Evolutionary conservation across 2,113 vertebrate species (phyloP).

Genomic region (Leucosticte australis): DNA sequence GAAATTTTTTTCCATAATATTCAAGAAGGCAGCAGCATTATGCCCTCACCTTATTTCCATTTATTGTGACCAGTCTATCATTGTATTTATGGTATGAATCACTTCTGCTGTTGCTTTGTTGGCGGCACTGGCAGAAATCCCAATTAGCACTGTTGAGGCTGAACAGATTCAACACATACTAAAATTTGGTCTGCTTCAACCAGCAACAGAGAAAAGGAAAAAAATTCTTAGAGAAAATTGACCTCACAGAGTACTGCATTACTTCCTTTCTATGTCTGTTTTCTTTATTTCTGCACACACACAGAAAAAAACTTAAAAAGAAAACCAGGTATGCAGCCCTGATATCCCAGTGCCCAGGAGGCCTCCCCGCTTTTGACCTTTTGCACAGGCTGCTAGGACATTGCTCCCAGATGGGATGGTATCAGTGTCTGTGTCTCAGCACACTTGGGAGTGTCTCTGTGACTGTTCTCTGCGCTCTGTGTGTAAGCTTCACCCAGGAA

Average conservation of each 20-base stretch:
- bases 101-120: neutral
- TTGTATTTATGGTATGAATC: neutral
- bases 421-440: neutral
- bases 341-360: neutral
- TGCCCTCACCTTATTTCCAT: neutral
- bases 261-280: neutral
- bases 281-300: neutral
- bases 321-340: neutral
- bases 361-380: neutral
- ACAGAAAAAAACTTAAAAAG: neutral
- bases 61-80: neutral
- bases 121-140: neutral
- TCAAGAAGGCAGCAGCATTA: neutral
- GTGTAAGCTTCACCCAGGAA: accelerated
- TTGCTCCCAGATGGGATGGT: neutral
- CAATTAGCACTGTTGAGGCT: neutral
- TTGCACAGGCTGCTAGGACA: neutral
- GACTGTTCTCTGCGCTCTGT: neutral
- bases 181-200: neutral
- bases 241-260: neutral
- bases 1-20: neutral
- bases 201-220: neutral
- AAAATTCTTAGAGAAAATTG: neutral
- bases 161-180: neutral
- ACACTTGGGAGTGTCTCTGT: accelerated